Percentiles rank a stretch among this genome's conserved stretches.
Evolutionary conservation across 1,140 invertebrate genomes (phyloP).

Genomic region (Ips typographus): DNA sequence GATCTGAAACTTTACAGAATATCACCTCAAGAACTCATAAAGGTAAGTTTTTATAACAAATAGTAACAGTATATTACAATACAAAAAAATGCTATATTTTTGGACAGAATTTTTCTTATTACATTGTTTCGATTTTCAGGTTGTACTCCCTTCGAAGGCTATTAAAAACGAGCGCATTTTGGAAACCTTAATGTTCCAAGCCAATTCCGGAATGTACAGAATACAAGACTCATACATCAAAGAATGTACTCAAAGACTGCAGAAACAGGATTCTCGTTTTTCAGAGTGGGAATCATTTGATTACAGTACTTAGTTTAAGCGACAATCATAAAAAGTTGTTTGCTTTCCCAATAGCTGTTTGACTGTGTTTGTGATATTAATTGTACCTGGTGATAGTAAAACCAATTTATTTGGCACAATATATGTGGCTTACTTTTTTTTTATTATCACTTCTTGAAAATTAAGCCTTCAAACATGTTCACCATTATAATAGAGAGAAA

Average conservation of each 20-base stretch:
- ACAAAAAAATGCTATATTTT: background rate
- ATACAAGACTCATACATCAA: conserved; percentile 86
- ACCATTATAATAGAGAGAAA: background rate
- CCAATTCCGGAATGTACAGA: conserved; percentile 88
- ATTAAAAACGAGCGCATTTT: conserved; percentile 91
- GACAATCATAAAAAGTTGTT: conserved; percentile 36
- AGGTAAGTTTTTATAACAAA: conserved; percentile 56
- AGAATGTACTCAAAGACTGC: conserved; percentile 80
- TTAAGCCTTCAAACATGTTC: background rate
- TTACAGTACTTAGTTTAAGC: conserved; percentile 57
- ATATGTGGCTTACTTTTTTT: background rate
- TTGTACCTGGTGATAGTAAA: conserved; percentile 10
- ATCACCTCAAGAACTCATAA: conserved; percentile 89
- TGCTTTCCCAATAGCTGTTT: conserved; percentile 19
- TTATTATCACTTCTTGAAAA: background rate
- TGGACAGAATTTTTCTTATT: background rate
- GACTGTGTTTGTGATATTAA: conserved; percentile 24
- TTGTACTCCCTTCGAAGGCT: conserved; percentile 88
- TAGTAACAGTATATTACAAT: background rate
- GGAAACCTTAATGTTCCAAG: conserved; percentile 91
- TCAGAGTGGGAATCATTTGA: conserved; percentile 80
- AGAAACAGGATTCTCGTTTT: conserved; percentile 83
- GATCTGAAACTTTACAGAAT: conserved; percentile 90
- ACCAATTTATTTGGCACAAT: background rate
- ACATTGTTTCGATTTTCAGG: conserved; percentile 53